Evolutionary conservation across 2,888 invertebrate genomes (phyloP).

Genomic region (Amaurobius ferox): DNA sequence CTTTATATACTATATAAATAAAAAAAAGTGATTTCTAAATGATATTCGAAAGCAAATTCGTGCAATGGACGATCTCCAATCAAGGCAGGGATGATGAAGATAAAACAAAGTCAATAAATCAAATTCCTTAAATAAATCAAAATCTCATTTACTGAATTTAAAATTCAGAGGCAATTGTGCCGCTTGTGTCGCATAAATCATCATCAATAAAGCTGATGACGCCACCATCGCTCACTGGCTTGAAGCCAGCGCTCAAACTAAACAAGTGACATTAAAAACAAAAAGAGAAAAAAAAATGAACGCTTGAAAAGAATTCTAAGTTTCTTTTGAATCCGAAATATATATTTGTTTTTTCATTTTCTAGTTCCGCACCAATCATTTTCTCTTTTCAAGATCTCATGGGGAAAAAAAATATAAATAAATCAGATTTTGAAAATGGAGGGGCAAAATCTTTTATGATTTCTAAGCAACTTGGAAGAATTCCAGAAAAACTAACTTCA

Average conservation of each 20-base stretch:
- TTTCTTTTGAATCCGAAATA: conserved; percentile 19
- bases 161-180: conserved; percentile 8
- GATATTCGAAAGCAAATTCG: too few relatives aligned
- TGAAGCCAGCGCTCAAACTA: neutral
- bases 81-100: too few relatives aligned
- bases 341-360: conserved; percentile 31
- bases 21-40: too few relatives aligned
- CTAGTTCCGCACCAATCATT: conserved; percentile 38
- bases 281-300: neutral
- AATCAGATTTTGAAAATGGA: conserved; percentile 58
- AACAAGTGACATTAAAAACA: neutral
- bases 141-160: neutral
- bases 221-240: conserved; percentile 10
- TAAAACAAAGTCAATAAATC: too few relatives aligned
- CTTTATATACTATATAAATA: too few relatives aligned
- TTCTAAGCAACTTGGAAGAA: conserved; percentile 30
- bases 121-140: too few relatives aligned
- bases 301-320: conserved; percentile 21
- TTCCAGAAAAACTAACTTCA: conserved; percentile 54
- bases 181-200: neutral
- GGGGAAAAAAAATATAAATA: conserved; percentile 27
- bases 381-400: conserved; percentile 46
- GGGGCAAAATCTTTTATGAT: conserved; percentile 43
- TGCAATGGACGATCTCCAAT: too few relatives aligned
- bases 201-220: neutral